Evolutionary conservation across 2,113 vertebrate genomes (phyloP).

Genomic region (Mirza zaza): DNA sequence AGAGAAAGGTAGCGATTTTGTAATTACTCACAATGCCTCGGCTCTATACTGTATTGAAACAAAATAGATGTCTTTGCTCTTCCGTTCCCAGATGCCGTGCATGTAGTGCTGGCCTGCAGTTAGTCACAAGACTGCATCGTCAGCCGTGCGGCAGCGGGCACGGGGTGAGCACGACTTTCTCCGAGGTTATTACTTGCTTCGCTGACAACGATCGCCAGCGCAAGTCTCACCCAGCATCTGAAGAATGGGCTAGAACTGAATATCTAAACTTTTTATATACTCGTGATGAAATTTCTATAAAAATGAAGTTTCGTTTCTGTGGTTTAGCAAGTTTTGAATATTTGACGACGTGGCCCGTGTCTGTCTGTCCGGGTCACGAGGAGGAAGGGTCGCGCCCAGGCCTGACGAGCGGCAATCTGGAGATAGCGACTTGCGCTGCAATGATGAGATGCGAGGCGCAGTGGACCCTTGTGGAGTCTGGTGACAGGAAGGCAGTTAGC

Average conservation of each 20-base stretch:
- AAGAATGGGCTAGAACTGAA: not conserved
- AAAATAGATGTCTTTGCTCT: not conserved
- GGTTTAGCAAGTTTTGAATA: not conserved
- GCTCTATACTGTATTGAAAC: not conserved
- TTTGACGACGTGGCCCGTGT: not conserved
- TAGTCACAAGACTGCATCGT: not conserved
- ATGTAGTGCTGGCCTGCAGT: not conserved
- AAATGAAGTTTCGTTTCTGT: not conserved
- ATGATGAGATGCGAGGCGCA: constrained; percentile 54
- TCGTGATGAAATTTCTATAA: not conserved
- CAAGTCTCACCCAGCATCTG: not conserved
- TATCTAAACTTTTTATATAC: not conserved
- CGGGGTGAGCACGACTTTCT: not conserved
- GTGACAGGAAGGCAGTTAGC: constrained; percentile 67
- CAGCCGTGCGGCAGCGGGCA: not conserved
- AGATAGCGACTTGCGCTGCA: constrained; percentile 63
- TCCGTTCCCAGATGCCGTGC: not conserved
- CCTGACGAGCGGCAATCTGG: not conserved
- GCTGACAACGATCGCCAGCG: not conserved
- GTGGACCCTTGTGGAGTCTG: constrained; percentile 51
- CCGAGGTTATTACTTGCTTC: not conserved
- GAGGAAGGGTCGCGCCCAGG: not conserved
- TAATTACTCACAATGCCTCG: not conserved
- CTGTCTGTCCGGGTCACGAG: not conserved
- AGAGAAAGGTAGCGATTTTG: not conserved